Conservation (phyloP, 2,888 invertebrate genomes). For the Eurois occulta region DNA sequence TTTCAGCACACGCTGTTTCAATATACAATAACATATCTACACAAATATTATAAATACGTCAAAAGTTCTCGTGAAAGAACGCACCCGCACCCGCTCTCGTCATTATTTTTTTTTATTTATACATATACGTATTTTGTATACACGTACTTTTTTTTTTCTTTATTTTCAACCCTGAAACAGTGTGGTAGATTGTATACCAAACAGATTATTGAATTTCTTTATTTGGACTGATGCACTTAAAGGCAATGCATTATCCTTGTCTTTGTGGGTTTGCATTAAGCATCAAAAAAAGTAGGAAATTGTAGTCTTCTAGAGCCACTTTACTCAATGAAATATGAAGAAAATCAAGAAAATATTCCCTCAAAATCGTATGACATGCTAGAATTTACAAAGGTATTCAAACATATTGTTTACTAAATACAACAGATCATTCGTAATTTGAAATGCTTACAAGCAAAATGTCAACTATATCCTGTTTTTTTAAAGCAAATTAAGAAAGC, state of each 20-base stretch:
- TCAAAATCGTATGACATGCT: background rate
- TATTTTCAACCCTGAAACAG: background rate
- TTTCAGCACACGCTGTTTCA: conserved; percentile 71
- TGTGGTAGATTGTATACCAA: conserved; percentile 11
- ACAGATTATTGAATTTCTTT: background rate
- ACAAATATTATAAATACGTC: conserved; percentile 6
- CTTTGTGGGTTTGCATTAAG: background rate
- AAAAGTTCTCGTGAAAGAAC: conserved; percentile 66
- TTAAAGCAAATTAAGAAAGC: background rate
- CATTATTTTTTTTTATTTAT: background rate
- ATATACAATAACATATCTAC: background rate
- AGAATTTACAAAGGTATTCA: background rate
- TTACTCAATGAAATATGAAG: background rate
- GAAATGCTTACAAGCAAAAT: background rate
- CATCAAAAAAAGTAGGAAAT: background rate
- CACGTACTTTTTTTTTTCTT: background rate
- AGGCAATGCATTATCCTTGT: background rate
- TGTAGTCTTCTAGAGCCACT: background rate
- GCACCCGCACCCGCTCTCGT: conserved; percentile 77
- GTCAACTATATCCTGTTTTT: background rate
- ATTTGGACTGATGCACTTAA: background rate
- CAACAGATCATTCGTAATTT: background rate
- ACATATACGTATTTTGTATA: background rate
- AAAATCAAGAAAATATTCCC: too few species aligned
- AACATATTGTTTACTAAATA: background rate